Evolutionary conservation across 1,140 invertebrate species (phyloP), one percentile per base, ranked within the genome.

Genomic region (Drosophila suzukii): DNA sequence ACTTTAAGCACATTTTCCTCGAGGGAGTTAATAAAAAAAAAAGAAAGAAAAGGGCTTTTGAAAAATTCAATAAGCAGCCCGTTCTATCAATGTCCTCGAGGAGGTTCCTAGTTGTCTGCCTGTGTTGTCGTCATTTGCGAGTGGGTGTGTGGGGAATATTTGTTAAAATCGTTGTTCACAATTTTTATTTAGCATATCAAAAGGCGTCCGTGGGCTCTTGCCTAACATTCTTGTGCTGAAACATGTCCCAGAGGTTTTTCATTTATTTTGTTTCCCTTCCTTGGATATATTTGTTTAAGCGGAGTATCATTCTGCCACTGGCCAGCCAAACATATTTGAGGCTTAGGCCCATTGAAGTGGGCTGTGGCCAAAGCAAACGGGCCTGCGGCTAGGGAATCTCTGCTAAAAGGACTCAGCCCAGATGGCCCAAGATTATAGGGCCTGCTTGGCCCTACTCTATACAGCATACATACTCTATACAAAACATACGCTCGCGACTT

Each of bases 141-240:
- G 51, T 66, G 59, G 41, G 55, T 79, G 71, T 79, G 61, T 82
- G 79, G 70, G 63, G 78, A 75, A 88, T 83, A 89, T 84, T 88
- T 88, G 80, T 88, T 89, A 83, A 88, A 88, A 88, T 89, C 60
- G 84, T 58, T 80, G 80, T 75, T 70, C 73, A 71, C 73, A 83
- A 89, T 88, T 88, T 89, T 89, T 78, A 58, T 82, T 89, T 89
- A 81, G 77, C 84, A 88, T 89, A 88, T 88, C 80, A 88, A 88
- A 83, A 80, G 84, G 60, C 67, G 71, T 83, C 67, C 78, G 47
- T 54, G 53, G 60, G 44, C 38, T 46, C 30, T 74, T 24, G 38
- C 50, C 36, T 8, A 74, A 75, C 71, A 75, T 75, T 65, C 71
- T 56, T 76, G 63, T 56, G 51, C 67, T 65, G 51, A 49, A 70